These are phyloP conservation scores for Cyclophora punctaria DNA, from an alignment of 2,888 invertebrate species.

Conservation along the genomic window DNA sequence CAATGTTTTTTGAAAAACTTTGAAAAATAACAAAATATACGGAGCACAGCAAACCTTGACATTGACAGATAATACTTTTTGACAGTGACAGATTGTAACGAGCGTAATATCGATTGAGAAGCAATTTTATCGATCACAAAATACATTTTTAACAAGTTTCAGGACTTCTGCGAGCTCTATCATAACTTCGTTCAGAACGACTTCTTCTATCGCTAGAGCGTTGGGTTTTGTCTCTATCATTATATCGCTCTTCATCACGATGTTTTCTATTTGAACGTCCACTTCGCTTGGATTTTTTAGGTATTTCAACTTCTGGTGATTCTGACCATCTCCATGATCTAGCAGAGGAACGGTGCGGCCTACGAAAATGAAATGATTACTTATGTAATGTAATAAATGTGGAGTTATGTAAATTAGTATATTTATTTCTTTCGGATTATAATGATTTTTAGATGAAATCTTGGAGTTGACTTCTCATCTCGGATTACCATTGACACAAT, in stretches of 20 bases:
- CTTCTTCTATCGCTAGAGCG: slow-evolving; percentile 1
- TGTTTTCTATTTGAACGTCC: slow-evolving; percentile 10
- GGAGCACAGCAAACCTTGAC: too few species aligned
- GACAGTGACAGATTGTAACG: too few species aligned
- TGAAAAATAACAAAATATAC: too few species aligned
- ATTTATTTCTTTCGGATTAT: too few species aligned
- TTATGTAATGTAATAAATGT: slow-evolving; percentile 5
- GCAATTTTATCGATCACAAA: too few species aligned
- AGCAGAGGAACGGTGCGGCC: slow-evolving; percentile 10
- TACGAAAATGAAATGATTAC: not conserved
- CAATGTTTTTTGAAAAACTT: too few species aligned
- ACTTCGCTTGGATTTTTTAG: slow-evolving; percentile 20
- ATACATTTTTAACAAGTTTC: not conserved
- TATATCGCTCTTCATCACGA: slow-evolving; percentile 1
- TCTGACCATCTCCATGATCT: slow-evolving; percentile 84
- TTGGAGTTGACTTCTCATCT: too few species aligned
- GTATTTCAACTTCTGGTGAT: slow-evolving; percentile 76
- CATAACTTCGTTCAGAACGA: slow-evolving; percentile 1
- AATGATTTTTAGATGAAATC: too few species aligned
- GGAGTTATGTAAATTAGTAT: not conserved
- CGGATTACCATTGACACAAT: too few species aligned
- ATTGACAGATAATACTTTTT: too few species aligned
- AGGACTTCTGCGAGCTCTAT: not conserved
- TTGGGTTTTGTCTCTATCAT: too few species aligned
- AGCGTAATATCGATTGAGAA: too few species aligned